A percentile compares a stretch with the other conserved stretches of the same genome.
Evolutionary conservation across 2,113 vertebrate genomes (phyloP).

Genomic region (Crotophaga sulcirostris): DNA sequence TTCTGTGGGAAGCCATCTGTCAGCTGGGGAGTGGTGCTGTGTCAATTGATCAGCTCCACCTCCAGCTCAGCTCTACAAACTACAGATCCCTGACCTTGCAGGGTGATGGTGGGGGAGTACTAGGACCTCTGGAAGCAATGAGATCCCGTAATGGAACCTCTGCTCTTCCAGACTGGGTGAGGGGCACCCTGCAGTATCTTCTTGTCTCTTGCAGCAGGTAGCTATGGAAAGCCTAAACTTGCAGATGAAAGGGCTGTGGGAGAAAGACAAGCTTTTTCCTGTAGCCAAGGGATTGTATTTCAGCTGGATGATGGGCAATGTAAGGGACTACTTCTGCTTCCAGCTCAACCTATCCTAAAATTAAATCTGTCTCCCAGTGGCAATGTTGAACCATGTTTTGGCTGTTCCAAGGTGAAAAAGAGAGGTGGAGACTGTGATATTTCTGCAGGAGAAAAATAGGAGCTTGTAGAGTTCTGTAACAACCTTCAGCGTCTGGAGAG

Average conservation of each 20-base stretch:
- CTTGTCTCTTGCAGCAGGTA: background rate
- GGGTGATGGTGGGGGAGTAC: background rate
- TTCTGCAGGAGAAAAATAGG: background rate
- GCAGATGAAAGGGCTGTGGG: background rate
- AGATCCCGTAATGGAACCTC: background rate
- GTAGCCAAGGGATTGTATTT: background rate
- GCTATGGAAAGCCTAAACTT: background rate
- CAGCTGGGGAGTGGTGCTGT: constrained; percentile 23
- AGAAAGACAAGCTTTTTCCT: background rate
- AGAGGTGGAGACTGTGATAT: background rate
- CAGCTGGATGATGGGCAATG: background rate
- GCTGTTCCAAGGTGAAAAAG: background rate
- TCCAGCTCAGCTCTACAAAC: constrained; percentile 9
- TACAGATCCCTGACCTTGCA: constrained; percentile 45
- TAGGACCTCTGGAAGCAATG: background rate
- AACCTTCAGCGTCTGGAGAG: accelerated
- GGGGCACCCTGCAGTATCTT: background rate
- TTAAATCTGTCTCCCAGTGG: background rate
- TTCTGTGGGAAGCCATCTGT: constrained; percentile 67
- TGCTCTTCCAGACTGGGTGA: background rate
- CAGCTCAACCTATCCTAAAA: background rate
- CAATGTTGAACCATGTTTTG: background rate
- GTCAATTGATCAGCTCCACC: constrained; percentile 54
- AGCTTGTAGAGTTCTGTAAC: background rate
- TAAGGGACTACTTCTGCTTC: background rate